These are phyloP conservation scores for Aspiorhynchus laticeps DNA, from an alignment of 2,113 vertebrate species.

Conservation along the genomic window DNA sequence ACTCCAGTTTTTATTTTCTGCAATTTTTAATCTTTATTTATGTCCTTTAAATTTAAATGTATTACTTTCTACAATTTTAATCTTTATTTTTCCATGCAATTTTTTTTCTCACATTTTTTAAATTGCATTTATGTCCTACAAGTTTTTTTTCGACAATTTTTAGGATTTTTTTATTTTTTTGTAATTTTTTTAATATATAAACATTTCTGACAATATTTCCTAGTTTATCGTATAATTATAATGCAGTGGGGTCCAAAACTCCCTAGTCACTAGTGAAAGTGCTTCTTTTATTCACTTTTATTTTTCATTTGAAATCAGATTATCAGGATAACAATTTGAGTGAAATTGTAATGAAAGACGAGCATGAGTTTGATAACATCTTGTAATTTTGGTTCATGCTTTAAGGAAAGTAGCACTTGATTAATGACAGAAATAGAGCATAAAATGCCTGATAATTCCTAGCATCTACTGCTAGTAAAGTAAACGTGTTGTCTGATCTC, in stretches of 20 bases:
- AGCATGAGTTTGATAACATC: background rate
- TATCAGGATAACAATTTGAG: no score
- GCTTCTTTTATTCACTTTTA: background rate
- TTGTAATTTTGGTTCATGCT: no score
- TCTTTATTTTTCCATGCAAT: background rate
- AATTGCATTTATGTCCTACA: no score
- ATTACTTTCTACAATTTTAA: background rate
- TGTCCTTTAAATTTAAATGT: no score
- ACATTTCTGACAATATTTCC: background rate
- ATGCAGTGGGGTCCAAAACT: background rate
- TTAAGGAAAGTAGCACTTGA: no score
- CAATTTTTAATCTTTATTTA: no score
- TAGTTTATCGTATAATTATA: background rate
- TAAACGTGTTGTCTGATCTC: conserved; percentile 34
- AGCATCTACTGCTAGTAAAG: background rate
- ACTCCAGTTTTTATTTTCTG: no score
- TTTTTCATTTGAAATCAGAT: background rate
- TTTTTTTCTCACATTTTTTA: no score
- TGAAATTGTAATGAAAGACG: no score
- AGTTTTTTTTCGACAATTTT: background rate
- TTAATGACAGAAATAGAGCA: background rate
- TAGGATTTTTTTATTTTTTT: background rate
- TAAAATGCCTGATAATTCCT: background rate
- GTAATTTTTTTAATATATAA: no score
- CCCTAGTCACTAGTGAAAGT: no score